Base-by-base conservation (phyloP, 1,140 invertebrate genomes). In the Lysiphlebus fabarum region DNA sequence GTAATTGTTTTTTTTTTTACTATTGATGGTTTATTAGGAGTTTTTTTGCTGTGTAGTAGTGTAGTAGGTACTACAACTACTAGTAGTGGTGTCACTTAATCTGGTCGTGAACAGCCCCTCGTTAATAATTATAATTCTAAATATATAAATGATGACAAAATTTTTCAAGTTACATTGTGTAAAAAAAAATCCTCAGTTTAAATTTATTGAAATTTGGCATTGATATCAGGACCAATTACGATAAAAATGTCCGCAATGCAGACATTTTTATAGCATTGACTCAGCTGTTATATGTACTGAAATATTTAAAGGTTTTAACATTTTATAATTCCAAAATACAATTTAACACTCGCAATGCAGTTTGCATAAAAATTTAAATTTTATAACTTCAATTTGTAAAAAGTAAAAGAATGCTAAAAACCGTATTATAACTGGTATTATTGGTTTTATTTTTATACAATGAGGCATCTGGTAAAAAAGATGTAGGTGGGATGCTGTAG, bases 401-500 rank as follows among this genome's bases (percentile, higher is more conserved):
- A 17, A 14, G 44, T 47, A 8, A 14, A 17, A 47, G 44, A 47
- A 17, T 14, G 44, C 26, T 17, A 49, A 11, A 26, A 49, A 49
- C 7, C 12, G 17, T 12, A 14, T 7, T 45, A 45, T 45, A n/a
- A n/a, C 42, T 10, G 42, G 11, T 43, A 6, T 43, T n/a, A 26
- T 12, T 26, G 14, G n/a, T 37, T 7, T 37, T 5, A 50, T 37
- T n/a, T 10, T 5, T 33, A 12, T 36, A 50, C 11, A 37, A 50
- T 33, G 14, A 36, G 26, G 53, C 51, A 42, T 43, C 44, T 49
- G 11, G 53, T 42, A 47, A 36, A 41, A n/a, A 33, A n/a, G n/a
- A 58, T 58, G 71, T 70, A 26, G 17, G 71, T 73, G 67, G 71
- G 72, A 60, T 67, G 67, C 65, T 65, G 64, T 54, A 47, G 65